Evolutionary conservation across 92 coral and sea anemone species (phyloP), one percentile per base, ranked within the genome.

Genomic region (Isaurus tuberculatus): DNA sequence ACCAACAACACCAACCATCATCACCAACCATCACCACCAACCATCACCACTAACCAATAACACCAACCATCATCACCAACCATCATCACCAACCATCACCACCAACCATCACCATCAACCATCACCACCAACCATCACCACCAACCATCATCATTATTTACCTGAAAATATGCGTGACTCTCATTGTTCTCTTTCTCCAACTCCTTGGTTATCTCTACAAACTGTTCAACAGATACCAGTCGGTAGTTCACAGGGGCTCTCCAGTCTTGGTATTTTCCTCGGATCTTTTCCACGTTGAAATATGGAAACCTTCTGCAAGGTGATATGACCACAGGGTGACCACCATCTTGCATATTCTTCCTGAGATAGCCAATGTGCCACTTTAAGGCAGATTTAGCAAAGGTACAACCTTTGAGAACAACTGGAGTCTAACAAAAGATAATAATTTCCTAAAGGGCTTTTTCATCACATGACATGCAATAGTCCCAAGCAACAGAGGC

Each of bases 101-200:
- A 3, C n/a, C n/a, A 36, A 36, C 8, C 42, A 36, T 36, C 42
- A 36, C 0, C 42, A 36, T 36, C 19, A 48, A n/a, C 2, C 3
- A 0, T 10, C 55, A 16, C 13, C 2, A 10, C 0, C 2, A 0
- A n/a, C n/a, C n/a, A n/a, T n/a, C n/a, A n/a, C n/a, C n/a, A n/a
- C n/a, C n/a, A 36, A 36, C n/a, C n/a, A n/a, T n/a, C n/a, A 2
- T 14, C 16, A 3, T 9, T n/a, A 32, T 27, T 4, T 90, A 92
- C 99, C 97, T 96, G 99, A 65, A 96, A 90, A 46, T 96, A 96
- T 0, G 97, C 98, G 55, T 91, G 89, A 5, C 90, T 92, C 0
- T 98, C 99, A 84, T 96, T 96, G 70, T 96, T 60, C 8, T 77
- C 83, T 4, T 28, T 67, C 20, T 89, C 81, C 36, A 96, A 29